Conservation (phyloP, 2,888 invertebrate species). For the Euclidia mi region DNA sequence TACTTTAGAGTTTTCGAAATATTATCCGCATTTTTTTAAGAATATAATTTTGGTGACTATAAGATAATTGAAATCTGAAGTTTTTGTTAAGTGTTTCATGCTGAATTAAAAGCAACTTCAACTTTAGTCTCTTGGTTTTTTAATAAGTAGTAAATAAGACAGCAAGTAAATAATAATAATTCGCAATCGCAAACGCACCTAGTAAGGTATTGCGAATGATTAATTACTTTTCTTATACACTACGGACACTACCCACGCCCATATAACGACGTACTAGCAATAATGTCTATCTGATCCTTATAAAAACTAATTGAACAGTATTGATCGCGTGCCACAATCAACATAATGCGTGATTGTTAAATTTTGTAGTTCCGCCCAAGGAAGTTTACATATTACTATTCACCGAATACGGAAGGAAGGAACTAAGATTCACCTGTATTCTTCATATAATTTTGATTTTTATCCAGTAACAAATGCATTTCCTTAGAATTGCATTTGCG, state of each 20-base stretch:
- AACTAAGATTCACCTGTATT: conserved; percentile 25
- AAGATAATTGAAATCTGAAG: not conserved
- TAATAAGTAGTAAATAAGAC: no score
- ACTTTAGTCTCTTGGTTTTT: no score
- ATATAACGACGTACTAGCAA: no score
- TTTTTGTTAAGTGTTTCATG: no score
- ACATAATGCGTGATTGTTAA: conserved; percentile 36
- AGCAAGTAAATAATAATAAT: no score
- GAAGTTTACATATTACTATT: conserved; percentile 39
- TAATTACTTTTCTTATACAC: no score
- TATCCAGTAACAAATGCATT: conserved; percentile 17
- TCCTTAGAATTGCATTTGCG: conserved; percentile 39
- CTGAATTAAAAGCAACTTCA: no score
- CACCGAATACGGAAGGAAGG: conserved; percentile 50
- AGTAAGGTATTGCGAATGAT: no score
- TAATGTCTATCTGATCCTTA: not conserved
- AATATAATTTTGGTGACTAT: conserved; percentile 6
- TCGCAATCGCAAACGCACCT: no score
- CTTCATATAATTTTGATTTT: conserved; percentile 6
- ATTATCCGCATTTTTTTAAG: conserved; percentile 20
- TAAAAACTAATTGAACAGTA: conserved; percentile 25
- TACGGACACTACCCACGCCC: no score
- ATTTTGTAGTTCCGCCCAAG: conserved; percentile 38
- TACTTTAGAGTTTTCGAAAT: conserved; percentile 35
- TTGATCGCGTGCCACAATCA: conserved; percentile 40